phyloP scores from a whole-genome alignment of 1,140 invertebrate genomes.

The Drosophila subpulchrella region DNA sequence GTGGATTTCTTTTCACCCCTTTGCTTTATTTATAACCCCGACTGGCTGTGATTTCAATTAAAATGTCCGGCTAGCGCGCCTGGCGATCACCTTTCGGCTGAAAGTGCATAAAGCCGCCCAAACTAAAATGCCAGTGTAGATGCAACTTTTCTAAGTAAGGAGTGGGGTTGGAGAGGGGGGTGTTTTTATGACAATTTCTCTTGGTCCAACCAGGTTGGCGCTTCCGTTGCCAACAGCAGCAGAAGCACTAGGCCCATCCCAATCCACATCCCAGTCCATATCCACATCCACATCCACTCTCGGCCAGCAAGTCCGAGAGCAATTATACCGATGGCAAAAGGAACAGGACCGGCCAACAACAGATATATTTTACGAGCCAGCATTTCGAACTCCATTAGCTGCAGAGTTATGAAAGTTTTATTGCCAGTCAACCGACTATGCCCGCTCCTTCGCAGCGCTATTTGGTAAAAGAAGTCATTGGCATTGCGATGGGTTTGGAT shows the following conservation, averaged over 20 bases:
- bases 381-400: conserved; percentile 82
- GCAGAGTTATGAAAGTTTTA: conserved; percentile 83
- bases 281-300: conserved; percentile 10
- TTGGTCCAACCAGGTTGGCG: conserved; percentile 62
- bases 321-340: conserved; percentile 59
- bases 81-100: conserved; percentile 47
- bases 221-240: conserved; percentile 63
- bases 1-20: conserved; percentile 16
- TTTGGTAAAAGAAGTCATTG: conserved; percentile 66
- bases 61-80: conserved; percentile 61
- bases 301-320: conserved; percentile 56
- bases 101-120: conserved; percentile 43
- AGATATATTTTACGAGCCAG: conserved; percentile 79
- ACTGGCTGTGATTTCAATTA: conserved; percentile 76
- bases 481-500: conserved; percentile 47
- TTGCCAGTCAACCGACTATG: conserved; percentile 71
- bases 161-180: too few relatives aligned
- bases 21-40: conserved; percentile 61
- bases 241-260: conserved; percentile 13
- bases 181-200: conserved; percentile 78
- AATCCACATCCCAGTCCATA: neutral
- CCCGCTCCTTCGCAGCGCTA: conserved; percentile 6
- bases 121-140: conserved; percentile 7
- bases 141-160: conserved; percentile 3
- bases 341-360: conserved; percentile 40